phyloP scores from a whole-genome alignment of 1,140 invertebrate species.

The Arctopsyche grandis region DNA sequence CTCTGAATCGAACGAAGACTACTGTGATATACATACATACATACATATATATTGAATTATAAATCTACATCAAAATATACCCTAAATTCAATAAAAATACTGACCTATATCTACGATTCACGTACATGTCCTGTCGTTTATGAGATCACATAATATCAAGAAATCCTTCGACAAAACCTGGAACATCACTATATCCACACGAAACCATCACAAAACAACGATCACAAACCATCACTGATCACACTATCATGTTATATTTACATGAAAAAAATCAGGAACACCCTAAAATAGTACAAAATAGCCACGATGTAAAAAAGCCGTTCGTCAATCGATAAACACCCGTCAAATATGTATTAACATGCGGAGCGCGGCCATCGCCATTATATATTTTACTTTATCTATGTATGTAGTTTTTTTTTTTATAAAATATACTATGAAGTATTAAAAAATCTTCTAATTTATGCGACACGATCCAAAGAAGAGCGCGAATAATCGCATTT shows the following conservation, averaged over 20 bases:
- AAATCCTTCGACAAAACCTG: slow-evolving; percentile 2
- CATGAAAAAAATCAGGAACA: too few species aligned
- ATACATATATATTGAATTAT: background rate
- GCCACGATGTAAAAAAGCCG: too few species aligned
- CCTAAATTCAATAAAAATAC: too few species aligned
- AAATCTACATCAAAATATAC: background rate
- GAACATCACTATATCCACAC: slow-evolving; percentile 34
- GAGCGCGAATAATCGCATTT: background rate
- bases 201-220: slow-evolving; percentile 33
- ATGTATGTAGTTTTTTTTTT: background rate
- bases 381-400: background rate
- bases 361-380: background rate
- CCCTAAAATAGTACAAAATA: too few species aligned
- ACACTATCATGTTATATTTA: too few species aligned
- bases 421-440: background rate
- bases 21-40: background rate
- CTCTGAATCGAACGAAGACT: too few species aligned
- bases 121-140: slow-evolving; percentile 21
- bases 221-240: background rate
- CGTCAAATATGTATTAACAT: background rate
- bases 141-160: background rate
- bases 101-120: slow-evolving; percentile 39
- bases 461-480: background rate
- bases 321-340: slow-evolving; percentile 15
- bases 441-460: background rate